These are phyloP conservation scores for Meteorus sp. DNA, from an alignment of 1,140 invertebrate genomes.

Conservation along the genomic window DNA sequence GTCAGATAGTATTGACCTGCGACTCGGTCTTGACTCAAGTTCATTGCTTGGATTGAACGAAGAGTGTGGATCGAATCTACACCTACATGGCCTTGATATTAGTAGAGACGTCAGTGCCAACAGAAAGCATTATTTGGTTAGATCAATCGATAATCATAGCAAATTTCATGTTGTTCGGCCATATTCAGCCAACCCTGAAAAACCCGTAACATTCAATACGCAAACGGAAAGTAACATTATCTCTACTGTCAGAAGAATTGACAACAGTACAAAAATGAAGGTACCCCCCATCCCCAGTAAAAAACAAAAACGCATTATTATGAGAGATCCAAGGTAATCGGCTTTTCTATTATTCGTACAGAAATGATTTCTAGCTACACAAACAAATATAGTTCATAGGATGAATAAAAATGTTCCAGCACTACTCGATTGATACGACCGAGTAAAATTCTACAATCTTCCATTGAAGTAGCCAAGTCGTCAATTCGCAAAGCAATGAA, in stretches of 20 bases:
- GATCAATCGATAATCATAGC: constrained; percentile 18
- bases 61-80: neutral
- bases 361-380: constrained; percentile 6
- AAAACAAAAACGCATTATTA: constrained; percentile 43
- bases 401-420: constrained; percentile 36
- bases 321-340: constrained; percentile 43
- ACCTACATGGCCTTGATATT: constrained; percentile 13
- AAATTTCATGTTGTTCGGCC: constrained; percentile 42
- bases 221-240: constrained; percentile 32
- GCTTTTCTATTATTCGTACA: neutral
- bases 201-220: constrained; percentile 27
- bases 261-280: constrained; percentile 44
- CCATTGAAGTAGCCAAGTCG: constrained; percentile 41
- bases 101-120: constrained; percentile 30
- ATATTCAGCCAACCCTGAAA: constrained; percentile 43
- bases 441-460: constrained; percentile 41
- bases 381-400: too few relatives aligned
- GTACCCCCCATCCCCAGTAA: constrained; percentile 31
- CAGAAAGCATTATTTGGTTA: constrained; percentile 49
- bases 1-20: constrained; percentile 37
- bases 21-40: constrained; percentile 14
- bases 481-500: constrained; percentile 45
- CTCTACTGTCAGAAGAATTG: constrained; percentile 43
- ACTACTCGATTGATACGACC: constrained; percentile 41
- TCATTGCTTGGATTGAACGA: too few relatives aligned